Evolutionary conservation across 2,888 invertebrate genomes (phyloP).

Genomic region (Cartodere bifasciata): DNA sequence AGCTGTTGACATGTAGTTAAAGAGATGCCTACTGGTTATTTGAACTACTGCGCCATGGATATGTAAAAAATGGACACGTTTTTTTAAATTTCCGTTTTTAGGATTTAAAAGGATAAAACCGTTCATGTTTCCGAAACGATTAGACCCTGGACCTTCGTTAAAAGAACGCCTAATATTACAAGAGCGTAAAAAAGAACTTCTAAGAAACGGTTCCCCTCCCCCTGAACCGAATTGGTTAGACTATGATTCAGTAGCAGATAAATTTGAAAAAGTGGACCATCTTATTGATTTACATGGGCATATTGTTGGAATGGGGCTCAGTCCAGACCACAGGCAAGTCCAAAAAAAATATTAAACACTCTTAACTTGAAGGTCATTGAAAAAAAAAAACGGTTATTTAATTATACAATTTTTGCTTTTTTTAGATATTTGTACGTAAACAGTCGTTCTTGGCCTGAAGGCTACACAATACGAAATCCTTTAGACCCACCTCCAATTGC

Average conservation of each 20-base stretch:
- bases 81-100: conserved; percentile 14
- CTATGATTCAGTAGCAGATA: conserved; percentile 52
- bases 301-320: conserved; percentile 76
- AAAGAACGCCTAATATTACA: conserved; percentile 51
- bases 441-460: conserved; percentile 69
- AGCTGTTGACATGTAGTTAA: too few relatives aligned
- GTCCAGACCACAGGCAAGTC: conserved; percentile 61
- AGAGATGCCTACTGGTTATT: too few relatives aligned
- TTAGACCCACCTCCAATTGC: conserved; percentile 73
- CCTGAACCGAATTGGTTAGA: conserved; percentile 55
- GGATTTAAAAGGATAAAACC: conserved; percentile 60
- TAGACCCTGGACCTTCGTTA: conserved; percentile 56
- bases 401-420: conserved; percentile 12
- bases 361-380: conserved; percentile 1
- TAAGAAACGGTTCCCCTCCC: conserved; percentile 34
- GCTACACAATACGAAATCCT: conserved; percentile 61
- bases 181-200: conserved; percentile 38
- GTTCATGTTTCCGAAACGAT: conserved; percentile 50
- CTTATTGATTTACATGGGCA: conserved; percentile 74
- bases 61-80: neutral
- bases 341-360: neutral
- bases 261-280: conserved; percentile 64
- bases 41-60: too few relatives aligned
- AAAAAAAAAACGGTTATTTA: conserved; percentile 5
- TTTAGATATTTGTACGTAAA: conserved; percentile 67